phyloP scores from a whole-genome alignment of 2,797 vertebrate genomes.

The Rhabdomys pumilio region DNA sequence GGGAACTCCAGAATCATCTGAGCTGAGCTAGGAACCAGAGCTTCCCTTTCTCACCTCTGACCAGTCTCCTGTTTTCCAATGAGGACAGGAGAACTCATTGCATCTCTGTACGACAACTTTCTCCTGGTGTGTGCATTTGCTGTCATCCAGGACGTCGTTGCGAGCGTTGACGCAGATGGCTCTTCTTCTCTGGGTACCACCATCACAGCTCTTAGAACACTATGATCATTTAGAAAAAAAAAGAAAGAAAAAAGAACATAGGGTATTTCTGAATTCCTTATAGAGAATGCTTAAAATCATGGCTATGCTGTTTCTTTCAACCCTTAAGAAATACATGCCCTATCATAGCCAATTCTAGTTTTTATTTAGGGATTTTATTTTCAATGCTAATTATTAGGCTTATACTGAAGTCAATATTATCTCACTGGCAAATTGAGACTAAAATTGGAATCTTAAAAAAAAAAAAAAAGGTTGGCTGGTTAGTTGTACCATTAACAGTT shows the following conservation, averaged over 20 bases:
- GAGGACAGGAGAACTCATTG: conserved; percentile 96
- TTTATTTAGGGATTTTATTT: conserved; percentile 4
- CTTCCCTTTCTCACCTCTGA: conserved; percentile 93
- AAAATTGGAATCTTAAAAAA: background rate
- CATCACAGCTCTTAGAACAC: conserved; percentile 98
- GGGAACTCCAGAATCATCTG: background rate
- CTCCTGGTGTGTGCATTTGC: conserved; percentile 96
- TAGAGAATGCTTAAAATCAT: background rate
- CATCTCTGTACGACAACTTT: conserved; percentile 94
- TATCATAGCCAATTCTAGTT: background rate
- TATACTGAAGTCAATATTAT: background rate
- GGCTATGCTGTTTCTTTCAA: background rate
- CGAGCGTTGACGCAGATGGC: conserved; percentile 94
- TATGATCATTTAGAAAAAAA: conserved; percentile 80
- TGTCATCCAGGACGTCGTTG: conserved; percentile 93
- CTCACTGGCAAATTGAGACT: background rate
- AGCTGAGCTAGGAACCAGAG: background rate
- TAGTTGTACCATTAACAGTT: background rate
- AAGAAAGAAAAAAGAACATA: background rate
- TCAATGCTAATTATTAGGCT: background rate
- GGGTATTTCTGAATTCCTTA: background rate
- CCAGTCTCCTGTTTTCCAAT: conserved; percentile 97
- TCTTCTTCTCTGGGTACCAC: conserved; percentile 93
- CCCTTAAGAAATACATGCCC: background rate
- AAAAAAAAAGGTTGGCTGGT: background rate